phyloP scores from a whole-genome alignment of 2,797 vertebrate species.

The Aulostomus chinensis region DNA sequence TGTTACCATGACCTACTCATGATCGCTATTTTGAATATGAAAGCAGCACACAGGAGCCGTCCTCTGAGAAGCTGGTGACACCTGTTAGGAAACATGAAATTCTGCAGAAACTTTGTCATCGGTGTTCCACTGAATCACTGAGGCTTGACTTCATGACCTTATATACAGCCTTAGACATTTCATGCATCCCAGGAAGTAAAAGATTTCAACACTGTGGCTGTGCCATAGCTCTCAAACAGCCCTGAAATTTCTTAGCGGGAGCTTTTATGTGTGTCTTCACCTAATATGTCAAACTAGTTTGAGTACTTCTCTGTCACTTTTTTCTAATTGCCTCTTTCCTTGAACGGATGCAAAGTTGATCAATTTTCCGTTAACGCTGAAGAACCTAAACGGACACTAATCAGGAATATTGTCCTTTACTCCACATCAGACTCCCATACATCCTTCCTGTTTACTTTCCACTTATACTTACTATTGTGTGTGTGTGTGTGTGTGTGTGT shows the following conservation, averaged over 20 bases:
- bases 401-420: conserved; percentile 48
- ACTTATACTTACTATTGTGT: conserved; percentile 36
- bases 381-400: conserved; percentile 47
- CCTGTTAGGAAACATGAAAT: conserved; percentile 72
- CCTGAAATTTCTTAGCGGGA: too few relatives aligned
- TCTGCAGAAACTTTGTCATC: conserved; percentile 68
- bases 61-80: conserved; percentile 50
- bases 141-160: conserved; percentile 27
- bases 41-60: conserved; percentile 52
- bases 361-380: too few relatives aligned
- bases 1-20: conserved; percentile 70
- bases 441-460: conserved; percentile 77
- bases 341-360: too few relatives aligned
- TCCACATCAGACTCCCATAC: conserved; percentile 64
- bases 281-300: conserved; percentile 1
- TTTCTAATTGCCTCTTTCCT: too few relatives aligned
- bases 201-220: too few relatives aligned
- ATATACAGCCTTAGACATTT: conserved; percentile 29
- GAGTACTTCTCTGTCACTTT: neutral
- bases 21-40: conserved; percentile 72
- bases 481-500: conserved; percentile 5
- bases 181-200: too few relatives aligned
- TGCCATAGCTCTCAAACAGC: too few relatives aligned
- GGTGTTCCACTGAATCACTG: conserved; percentile 62
- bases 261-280: neutral